Base-by-base conservation (phyloP, 2,888 invertebrate species). In the Drosophila paranaensis region DNA sequence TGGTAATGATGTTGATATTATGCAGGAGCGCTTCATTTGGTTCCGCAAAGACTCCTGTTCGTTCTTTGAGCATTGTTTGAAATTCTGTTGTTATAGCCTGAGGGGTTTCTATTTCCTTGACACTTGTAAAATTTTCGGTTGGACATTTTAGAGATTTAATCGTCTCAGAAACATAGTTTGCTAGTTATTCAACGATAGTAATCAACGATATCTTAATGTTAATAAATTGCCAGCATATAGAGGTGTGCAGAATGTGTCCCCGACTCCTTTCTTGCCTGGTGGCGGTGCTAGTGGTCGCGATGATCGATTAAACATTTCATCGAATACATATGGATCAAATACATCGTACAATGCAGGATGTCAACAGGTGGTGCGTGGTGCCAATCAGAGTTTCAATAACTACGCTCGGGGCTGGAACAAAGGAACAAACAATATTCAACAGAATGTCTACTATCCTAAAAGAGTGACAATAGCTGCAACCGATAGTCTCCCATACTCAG, bases 371-470 rank as follows among this genome's bases (percentile, higher is more conserved):
- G 70, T n/a, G 40, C 58, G 51, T n/a, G 20, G 39, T 2, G n/a
- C 33, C 14, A 83, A 77, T 60, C 90, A 90, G 25, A 97, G 96
- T 88, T 97, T 97, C 92, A 97, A 97, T 85, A 96, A 96, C 0
- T 96, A 97, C 39, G 96, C 97, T 6, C 94, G 97, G 39, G 97
- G 97, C 1, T 97, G 97, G 97, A 95, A 68, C 27, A 58, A 79
- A 13, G 46, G 61, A 2, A 54, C 50, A 8, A 46, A 6, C 16
- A 50, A 25, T 27, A 11, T 20, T 14, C 51, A 66, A 35, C 60
- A 42, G 27, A 55, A 55, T 33, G 37, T 25, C 37, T 30, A 57
- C 27, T 54, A 42, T 27, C 56, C 57, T 25, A 66, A 30, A 9
- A 20, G 14, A 2, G 48, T 61, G 2, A 46, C 68, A 33, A 39